Conservation (phyloP, 2,888 invertebrate species). For the Disparrhopalites patrizii region DNA sequence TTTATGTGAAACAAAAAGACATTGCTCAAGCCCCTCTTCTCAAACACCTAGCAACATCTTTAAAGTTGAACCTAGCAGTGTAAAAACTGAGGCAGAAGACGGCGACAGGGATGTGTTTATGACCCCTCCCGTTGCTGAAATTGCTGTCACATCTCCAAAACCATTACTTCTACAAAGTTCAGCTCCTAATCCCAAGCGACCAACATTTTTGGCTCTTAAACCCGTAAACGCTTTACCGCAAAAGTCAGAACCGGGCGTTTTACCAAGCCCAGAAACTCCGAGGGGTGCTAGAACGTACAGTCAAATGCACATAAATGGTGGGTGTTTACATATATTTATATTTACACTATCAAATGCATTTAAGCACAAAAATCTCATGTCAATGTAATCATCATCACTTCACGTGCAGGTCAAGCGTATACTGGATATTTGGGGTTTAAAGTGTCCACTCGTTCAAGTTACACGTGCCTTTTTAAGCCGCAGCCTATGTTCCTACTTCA, state of each 20-base stretch:
- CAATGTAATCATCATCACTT: too few relatives aligned
- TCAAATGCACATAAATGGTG: constrained; percentile 82
- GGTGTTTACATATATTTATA: constrained; percentile 28
- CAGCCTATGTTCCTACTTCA: constrained; percentile 84
- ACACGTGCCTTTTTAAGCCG: constrained; percentile 87
- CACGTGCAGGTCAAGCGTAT: constrained; percentile 65
- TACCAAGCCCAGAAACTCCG: constrained; percentile 88
- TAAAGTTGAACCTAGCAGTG: constrained; percentile 5
- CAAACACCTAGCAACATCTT: constrained; percentile 4
- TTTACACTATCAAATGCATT: constrained; percentile 4
- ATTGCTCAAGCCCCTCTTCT: neutral
- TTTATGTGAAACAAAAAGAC: neutral
- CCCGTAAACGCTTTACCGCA: constrained; percentile 36
- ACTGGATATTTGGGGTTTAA: constrained; percentile 86
- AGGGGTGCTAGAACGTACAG: constrained; percentile 83
- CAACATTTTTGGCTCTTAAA: constrained; percentile 46
- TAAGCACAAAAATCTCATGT: too few relatives aligned
- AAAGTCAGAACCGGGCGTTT: constrained; percentile 53
- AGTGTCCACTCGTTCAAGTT: constrained; percentile 84
- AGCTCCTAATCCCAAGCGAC: constrained; percentile 36
- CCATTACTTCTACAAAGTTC: constrained; percentile 27
- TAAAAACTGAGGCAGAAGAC: constrained; percentile 4
- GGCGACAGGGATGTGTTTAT: neutral
- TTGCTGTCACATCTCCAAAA: constrained; percentile 1
- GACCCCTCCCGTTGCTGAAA: neutral